A percentile compares a stretch with the other conserved stretches of the same genome.
Conservation (phyloP, 2,113 vertebrate genomes). For the Clarias gariepinus region DNA sequence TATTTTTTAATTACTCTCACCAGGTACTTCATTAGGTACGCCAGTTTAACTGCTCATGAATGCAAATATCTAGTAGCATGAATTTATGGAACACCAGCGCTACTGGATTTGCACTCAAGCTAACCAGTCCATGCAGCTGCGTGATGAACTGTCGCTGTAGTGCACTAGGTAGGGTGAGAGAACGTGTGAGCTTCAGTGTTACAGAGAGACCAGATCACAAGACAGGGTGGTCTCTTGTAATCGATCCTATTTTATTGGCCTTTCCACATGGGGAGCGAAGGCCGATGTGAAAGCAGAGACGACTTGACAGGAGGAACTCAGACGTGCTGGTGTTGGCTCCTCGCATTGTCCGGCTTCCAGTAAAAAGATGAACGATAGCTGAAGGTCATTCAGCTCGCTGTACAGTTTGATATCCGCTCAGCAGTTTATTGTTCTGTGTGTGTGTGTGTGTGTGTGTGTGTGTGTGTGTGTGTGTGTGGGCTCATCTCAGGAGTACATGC, state of each 20-base stretch:
- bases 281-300: neutral
- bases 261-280: neutral
- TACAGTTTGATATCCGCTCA: slow-evolving; percentile 32
- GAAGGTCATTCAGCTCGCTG: slow-evolving; percentile 35
- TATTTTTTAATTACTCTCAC: no score
- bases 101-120: no score
- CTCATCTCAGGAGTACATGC: neutral
- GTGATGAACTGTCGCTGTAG: no score
- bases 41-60: no score
- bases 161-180: no score
- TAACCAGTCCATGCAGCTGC: no score
- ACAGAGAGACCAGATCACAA: no score
- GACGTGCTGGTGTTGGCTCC: slow-evolving; percentile 38
- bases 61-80: no score
- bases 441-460: slow-evolving; percentile 1
- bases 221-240: no score
- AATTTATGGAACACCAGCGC: no score
- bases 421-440: slow-evolving; percentile 44
- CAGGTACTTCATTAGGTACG: no score
- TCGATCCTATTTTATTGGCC: neutral
- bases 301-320: slow-evolving; percentile 19
- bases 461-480: neutral
- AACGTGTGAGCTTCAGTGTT: no score
- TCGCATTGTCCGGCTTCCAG: slow-evolving; percentile 11
- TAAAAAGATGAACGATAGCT: slow-evolving; percentile 25